These are phyloP conservation scores for Amphiprion ocellaris DNA, from an alignment of 2,113 vertebrate genomes.

Conservation along the genomic window DNA sequence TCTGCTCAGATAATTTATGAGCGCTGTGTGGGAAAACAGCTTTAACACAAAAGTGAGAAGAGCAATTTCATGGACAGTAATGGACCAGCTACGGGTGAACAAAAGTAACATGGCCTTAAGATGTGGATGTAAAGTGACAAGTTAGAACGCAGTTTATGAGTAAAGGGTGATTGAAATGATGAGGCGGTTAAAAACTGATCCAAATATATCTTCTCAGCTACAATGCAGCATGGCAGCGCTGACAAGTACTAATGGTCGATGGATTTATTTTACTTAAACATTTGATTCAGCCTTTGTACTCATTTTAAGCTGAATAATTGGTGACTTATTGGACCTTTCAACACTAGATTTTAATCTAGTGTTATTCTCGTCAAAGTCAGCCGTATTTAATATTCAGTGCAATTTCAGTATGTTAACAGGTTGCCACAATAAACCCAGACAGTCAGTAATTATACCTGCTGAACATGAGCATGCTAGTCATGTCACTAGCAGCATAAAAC, in stretches of 20 bases:
- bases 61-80: slow-evolving; percentile 34
- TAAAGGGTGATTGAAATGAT: slow-evolving; percentile 17
- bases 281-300: not conserved
- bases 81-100: slow-evolving; percentile 22
- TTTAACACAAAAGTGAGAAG: slow-evolving; percentile 17
- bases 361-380: too few species aligned
- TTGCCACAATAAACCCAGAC: too few species aligned
- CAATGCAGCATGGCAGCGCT: not conserved
- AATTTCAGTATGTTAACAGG: too few species aligned
- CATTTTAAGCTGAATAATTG: not conserved
- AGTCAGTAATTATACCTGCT: too few species aligned
- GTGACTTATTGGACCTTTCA: not conserved
- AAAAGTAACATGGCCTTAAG: slow-evolving; percentile 15
- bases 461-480: too few species aligned
- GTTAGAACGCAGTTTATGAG: slow-evolving; percentile 2
- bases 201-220: not conserved
- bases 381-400: too few species aligned
- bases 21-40: slow-evolving; percentile 42
- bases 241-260: not conserved
- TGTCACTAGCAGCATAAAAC: too few species aligned
- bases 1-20: slow-evolving; percentile 42
- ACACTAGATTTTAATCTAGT: too few species aligned
- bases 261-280: not conserved
- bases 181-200: slow-evolving; percentile 21
- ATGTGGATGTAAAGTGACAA: slow-evolving; percentile 44